Base-by-base conservation (phyloP, 2,113 vertebrate genomes). In the Marcusenius ussheri region DNA sequence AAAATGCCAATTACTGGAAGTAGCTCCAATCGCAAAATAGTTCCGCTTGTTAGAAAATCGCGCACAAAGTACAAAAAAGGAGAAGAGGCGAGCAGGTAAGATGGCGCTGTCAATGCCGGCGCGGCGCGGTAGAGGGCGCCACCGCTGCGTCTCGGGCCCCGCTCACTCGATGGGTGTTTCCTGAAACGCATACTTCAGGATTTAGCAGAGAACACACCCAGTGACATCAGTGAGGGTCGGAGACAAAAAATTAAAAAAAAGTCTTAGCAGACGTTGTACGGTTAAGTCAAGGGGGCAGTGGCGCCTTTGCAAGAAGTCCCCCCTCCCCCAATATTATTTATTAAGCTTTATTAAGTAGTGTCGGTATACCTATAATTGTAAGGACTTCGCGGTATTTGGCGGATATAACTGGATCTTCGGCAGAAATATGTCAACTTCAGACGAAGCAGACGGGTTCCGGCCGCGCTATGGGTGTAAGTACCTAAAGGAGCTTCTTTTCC, bases 401-500 rank as follows among this genome's bases (percentile, higher is more conserved):
- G 90, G 80, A 93, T 56, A 86, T 58, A 31, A 42, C 70, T 66
- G 83, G 90, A 89, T 92, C 91, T 90, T 91, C 85, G 90, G 87
- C 89, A 91, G 93, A 91, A 92, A 80, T 19, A 96, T 96, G 96
- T 96, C 96, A 93, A 91, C 94, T 92, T 96, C 95, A 90, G 96
- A 96, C 58, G 96, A 96, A n/a, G 45, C 92, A n/a, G 96, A 96
- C 94, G 95, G 94, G 83, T 85, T 91, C 84, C 93, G 96, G 92
- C 95, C 96, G 13, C 94, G 96, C 92, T 96, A 96, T 91, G 96
- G 96, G 91, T 96, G 96, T 96, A 94, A 96, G 96, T 91, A 90
- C 94, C 88, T 8, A 45, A 85, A 9, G 58, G 66, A 62, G 53
- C 89, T 46, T 42, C 31, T 24, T n/a, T 88, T 50, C 13, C 91